phyloP scores from a whole-genome alignment of 2,888 invertebrate species.

The Monochamus alternatus region DNA sequence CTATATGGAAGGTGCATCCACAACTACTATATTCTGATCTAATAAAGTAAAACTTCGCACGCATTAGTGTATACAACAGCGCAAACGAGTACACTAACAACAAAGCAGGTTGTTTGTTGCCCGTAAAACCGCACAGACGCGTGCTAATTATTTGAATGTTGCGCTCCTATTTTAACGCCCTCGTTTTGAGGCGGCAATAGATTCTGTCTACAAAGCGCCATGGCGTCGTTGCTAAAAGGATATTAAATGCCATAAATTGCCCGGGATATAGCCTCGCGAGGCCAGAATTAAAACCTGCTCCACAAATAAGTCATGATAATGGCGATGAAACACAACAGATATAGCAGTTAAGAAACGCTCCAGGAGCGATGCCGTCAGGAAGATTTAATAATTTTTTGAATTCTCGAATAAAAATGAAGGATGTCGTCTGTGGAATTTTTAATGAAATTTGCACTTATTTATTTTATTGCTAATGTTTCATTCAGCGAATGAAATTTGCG shows the following conservation, averaged over 20 bases:
- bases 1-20: too few species aligned
- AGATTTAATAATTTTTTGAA: background rate
- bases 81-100: background rate
- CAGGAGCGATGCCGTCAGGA: background rate
- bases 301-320: conserved; percentile 14
- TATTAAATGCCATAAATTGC: conserved; percentile 36
- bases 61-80: too few species aligned
- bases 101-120: conserved; percentile 20
- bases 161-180: conserved; percentile 12
- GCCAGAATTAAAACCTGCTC: conserved; percentile 21
- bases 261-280: conserved; percentile 14
- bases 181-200: conserved; percentile 34
- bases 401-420: too few species aligned
- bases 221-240: conserved; percentile 33
- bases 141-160: conserved; percentile 33
- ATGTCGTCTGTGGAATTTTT: too few species aligned
- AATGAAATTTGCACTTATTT: too few species aligned
- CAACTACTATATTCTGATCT: too few species aligned
- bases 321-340: background rate
- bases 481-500: too few species aligned
- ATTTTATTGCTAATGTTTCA: too few species aligned
- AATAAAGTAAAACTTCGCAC: background rate
- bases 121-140: conserved; percentile 17
- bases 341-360: background rate
- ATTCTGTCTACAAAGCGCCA: conserved; percentile 29